Conservation (phyloP, 1,140 invertebrate species). For the Tyrophagus putrescentiae region DNA sequence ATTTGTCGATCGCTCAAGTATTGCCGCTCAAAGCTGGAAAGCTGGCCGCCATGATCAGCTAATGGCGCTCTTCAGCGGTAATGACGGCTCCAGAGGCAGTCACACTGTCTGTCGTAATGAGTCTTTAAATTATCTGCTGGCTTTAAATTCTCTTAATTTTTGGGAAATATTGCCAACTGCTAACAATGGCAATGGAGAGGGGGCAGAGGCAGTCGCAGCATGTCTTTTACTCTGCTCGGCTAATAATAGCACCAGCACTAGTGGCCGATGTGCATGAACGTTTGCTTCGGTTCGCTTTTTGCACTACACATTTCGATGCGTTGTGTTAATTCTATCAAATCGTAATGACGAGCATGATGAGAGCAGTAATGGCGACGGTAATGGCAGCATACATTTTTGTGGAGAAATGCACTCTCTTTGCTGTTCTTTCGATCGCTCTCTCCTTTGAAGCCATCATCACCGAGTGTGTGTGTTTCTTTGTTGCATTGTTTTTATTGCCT, state of each 20-base stretch:
- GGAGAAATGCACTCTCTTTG: too few relatives aligned
- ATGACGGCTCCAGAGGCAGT: neutral
- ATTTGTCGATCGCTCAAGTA: constrained; percentile 5
- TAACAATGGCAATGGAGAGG: too few relatives aligned
- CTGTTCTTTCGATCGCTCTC: too few relatives aligned
- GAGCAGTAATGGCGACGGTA: neutral
- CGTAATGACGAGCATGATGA: constrained; percentile 13
- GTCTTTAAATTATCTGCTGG: constrained; percentile 9
- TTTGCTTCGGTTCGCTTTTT: neutral
- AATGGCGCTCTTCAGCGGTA: too few relatives aligned
- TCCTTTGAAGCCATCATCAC: too few relatives aligned
- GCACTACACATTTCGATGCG: neutral
- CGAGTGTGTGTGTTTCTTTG: too few relatives aligned
- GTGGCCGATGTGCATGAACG: neutral
- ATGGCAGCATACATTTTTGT: too few relatives aligned
- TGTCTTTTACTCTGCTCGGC: neutral
- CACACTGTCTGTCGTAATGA: constrained; percentile 2
- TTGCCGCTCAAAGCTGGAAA: too few relatives aligned
- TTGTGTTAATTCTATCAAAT: constrained; percentile 13
- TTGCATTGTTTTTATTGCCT: too few relatives aligned
- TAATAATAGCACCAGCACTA: neutral
- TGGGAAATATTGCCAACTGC: too few relatives aligned
- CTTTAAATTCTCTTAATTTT: neutral
- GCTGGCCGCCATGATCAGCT: too few relatives aligned
- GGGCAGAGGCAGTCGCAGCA: neutral